A percentile compares a stretch with the other conserved stretches of the same genome.
phyloP scores from a whole-genome alignment of 1,140 invertebrate genomes.

The Globodera rostochiensis region DNA sequence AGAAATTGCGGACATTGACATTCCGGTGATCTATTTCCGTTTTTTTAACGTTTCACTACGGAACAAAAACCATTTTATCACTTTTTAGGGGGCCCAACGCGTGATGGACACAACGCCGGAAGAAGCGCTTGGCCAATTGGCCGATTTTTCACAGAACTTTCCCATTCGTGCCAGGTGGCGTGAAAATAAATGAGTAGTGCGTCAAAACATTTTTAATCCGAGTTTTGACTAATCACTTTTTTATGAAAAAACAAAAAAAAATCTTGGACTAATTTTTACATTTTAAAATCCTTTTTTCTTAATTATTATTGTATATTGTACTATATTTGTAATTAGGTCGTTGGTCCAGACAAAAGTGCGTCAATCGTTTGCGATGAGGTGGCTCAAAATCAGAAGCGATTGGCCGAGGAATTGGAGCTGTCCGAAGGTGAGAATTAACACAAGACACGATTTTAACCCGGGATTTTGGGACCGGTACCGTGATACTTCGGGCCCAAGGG shows the following conservation, averaged over 20 bases:
- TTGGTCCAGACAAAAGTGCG: constrained; percentile 71
- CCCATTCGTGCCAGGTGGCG: constrained; percentile 78
- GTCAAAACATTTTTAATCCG: no score
- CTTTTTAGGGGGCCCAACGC: constrained; percentile 46
- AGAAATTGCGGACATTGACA: constrained; percentile 88
- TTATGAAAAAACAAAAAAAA: no score
- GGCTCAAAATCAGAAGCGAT: constrained; percentile 67
- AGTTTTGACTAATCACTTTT: no score
- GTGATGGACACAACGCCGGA: constrained; percentile 68
- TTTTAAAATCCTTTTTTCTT: no score
- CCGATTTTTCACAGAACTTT: constrained; percentile 93
- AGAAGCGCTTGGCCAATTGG: constrained; percentile 80
- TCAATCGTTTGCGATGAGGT: constrained; percentile 62
- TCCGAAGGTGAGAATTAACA: constrained; percentile 58
- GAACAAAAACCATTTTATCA: no score
- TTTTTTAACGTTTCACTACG: no score
- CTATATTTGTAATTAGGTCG: constrained; percentile 71
- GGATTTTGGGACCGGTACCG: no score
- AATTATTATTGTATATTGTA: not conserved
- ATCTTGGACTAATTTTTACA: no score
- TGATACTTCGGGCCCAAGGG: no score
- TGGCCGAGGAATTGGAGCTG: constrained; percentile 62
- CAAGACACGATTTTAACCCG: no score
- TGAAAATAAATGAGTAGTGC: no score
- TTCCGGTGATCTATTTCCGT: constrained; percentile 72